Conservation (phyloP, 2,797 vertebrate species). For the Hemibagrus guttatus region DNA sequence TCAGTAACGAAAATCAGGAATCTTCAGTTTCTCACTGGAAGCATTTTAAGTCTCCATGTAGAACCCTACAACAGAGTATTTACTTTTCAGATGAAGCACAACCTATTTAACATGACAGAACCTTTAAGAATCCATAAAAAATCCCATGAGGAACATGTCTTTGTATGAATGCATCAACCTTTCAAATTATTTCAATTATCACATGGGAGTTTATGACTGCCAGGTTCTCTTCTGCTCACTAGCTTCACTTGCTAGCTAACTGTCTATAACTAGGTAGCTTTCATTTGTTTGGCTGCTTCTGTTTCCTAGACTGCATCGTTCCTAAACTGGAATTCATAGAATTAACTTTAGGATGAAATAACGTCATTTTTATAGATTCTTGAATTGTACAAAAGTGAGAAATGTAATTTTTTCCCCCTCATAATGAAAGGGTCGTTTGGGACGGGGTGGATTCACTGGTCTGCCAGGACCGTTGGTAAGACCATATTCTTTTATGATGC, state of each 20-base stretch:
- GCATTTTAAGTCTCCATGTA: neutral
- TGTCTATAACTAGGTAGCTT: neutral
- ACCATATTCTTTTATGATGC: neutral
- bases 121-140: neutral
- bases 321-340: neutral
- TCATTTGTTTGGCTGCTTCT: neutral
- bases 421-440: slow-evolving; percentile 69
- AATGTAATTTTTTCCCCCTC: neutral
- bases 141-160: neutral
- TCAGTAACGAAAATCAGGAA: neutral
- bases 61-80: neutral
- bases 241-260: neutral
- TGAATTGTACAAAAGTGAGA: neutral
- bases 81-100: no score
- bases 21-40: neutral
- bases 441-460: slow-evolving; percentile 72
- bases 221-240: neutral
- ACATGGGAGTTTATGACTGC: neutral
- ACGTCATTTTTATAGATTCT: neutral
- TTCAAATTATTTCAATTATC: neutral
- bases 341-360: neutral
- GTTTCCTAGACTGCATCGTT: neutral
- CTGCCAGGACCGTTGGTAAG: slow-evolving; percentile 74
- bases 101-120: neutral
- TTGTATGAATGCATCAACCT: neutral